Base-by-base conservation (phyloP, 1,140 invertebrate species). In the Cherax quadricarinatus region DNA sequence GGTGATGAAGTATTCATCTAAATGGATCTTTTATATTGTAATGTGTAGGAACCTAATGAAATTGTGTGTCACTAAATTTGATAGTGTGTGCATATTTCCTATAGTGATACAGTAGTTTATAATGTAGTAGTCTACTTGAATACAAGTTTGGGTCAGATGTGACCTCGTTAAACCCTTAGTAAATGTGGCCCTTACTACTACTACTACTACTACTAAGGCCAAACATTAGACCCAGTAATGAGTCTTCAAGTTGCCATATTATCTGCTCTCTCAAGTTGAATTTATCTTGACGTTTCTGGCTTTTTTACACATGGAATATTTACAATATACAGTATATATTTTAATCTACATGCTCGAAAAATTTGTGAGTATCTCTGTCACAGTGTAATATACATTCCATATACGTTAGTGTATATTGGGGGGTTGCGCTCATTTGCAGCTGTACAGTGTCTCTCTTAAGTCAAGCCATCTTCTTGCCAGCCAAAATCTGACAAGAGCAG, bases 341-440 rank as follows among this genome's bases (percentile, higher is more conserved):
- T 60, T 48, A 79, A 88, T 80, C 9, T 88, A 48, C 73, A 79
- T n/a, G 6, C 9, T 41, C 75, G 18, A 51, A 60, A 41, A 53
- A 60, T 60, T 80, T n/a, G 62, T 62, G 70, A 66, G 83, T 57
- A 30, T 30, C 16, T 87, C 30, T 41, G 53, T 53, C 78, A 57
- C 75, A 79, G 51, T 80, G 41, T 79, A 80, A 88, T n/a, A n/a
- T 88, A 89, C 88, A 89, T 84, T 89, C 88, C 88, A 89, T 83
- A 83, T 53, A 48, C 70, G 51, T 62, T 86, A 73, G 85, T 73
- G 48, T 86, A 73, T 86, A 53, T 84, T 30, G 41, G 82, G 88
- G 75, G 80, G 88, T 84, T 84, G 80, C 75, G 81, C 66, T 89
- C 81, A 53, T 83, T 89, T 79, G 30, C 88, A 53, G 88, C 81